Evolutionary conservation across 2,888 invertebrate species (phyloP), one percentile per base, ranked within the genome.

Genomic region (Eurois occulta): DNA sequence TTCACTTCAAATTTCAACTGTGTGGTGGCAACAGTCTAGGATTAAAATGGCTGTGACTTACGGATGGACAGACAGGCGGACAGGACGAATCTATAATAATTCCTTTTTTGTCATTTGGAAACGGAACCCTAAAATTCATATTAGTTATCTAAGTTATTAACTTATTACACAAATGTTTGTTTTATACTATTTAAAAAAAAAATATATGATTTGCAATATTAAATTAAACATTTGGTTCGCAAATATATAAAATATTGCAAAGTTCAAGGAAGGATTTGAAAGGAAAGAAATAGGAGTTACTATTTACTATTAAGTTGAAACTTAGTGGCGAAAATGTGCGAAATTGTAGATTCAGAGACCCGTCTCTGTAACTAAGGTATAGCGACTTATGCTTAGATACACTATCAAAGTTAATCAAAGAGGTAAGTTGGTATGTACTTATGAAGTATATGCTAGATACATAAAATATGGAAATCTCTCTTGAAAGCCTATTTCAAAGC

Each of bases 401-500:
- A 16, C 1, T 21, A n/a, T 43, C 18, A 21, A 67, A 66, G 13
- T n/a, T 13, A 46, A 10, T 35, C 35, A 62, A 35, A 46, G 8
- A 5, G 13, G 18, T 72, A 43, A n/a, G 43, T 65, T 32, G 24
- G 65, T 18, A 46, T n/a, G n/a, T 66, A 66, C n/a, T n/a, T 4
- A 46, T 18, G 10, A 24, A 24, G 24, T 24, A 10, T 24, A n/a
- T 10, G 28, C 21, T 35, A 38, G 28, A 71, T 32, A 41, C 7
- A 46, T 75, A 35, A 1, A 24, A 38, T 38, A n/a, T 21, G 21
- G 16, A 52, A 71, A 32, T 35, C 7, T 28, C 24, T 38, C 2
- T 18, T 46, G 35, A 71, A 78, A 64, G 64, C 18, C n/a, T n/a
- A 21, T 62, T 60, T 43, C 41, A 41, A 48, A 64, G 64, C 71